Evolutionary conservation across 1,140 invertebrate species (phyloP).

Genomic region (Drosophila paulistorum): DNA sequence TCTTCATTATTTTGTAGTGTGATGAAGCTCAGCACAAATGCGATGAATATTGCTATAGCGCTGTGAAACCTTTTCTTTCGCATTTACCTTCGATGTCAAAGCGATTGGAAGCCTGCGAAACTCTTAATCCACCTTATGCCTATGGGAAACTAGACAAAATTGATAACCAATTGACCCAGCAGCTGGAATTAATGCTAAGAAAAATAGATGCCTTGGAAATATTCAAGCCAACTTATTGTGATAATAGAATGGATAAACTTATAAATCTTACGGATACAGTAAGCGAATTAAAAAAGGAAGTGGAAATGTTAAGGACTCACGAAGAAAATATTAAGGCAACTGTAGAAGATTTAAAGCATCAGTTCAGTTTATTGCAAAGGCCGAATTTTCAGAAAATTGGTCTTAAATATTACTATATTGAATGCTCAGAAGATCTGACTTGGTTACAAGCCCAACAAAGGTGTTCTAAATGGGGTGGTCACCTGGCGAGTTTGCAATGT

Average conservation of each 20-base stretch:
- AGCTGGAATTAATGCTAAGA: background rate
- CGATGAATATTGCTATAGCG: background rate
- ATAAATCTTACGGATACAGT: no score
- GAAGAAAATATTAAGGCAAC: background rate
- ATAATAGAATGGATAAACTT: no score
- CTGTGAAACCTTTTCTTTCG: background rate
- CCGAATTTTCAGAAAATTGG: background rate
- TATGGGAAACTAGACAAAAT: background rate
- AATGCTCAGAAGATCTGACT: background rate
- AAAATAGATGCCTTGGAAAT: no score
- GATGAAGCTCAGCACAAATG: background rate
- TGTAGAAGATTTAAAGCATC: no score
- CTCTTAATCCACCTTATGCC: background rate
- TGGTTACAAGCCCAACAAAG: background rate
- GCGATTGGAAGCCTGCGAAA: background rate
- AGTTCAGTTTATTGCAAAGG: background rate
- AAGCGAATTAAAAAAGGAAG: no score
- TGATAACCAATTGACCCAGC: background rate
- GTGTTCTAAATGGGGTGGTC: background rate
- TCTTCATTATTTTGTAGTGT: background rate
- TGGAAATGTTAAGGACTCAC: no score
- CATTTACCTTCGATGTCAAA: background rate
- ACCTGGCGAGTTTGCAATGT: background rate
- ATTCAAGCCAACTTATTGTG: no score
- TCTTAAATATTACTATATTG: background rate